Evolutionary conservation across 2,113 vertebrate genomes (phyloP), one percentile per base, ranked within the genome.

Genomic region (Corydoras maculifer): DNA sequence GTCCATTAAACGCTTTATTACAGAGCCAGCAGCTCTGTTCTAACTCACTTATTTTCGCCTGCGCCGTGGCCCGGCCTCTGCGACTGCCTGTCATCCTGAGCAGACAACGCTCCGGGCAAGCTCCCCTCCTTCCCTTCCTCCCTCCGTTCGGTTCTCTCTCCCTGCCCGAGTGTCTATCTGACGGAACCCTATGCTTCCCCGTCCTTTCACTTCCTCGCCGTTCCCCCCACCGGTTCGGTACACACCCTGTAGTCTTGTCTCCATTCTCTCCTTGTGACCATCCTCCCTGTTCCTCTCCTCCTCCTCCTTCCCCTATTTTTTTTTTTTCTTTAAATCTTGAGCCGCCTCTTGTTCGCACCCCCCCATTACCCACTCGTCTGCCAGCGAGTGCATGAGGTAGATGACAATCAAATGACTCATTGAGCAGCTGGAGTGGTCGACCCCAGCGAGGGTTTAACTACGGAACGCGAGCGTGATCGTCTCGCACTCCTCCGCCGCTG

Each of bases 1-100:
- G 94, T 97, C 94, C 96, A 98, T 97, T 98, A 96, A 94, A 93
- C 91, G 90, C 93, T 98, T 98, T 98, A 98, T 98, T 97, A 97
- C 94, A 96, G 91, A 83, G 94, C 94, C 94, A 90, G 93, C 92
- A 97, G 95, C 92, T 90, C 90, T 89, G 85, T 91, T 92, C 92
- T 98, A 98, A 98, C 93, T 94, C 92, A 91, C 92, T 98, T 97
- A 98, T 92, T 92, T 89, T 90, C 86, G 88, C 91, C 90, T 86
- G 88, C 90, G 85, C 91, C 82, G 89, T 89, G 87, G 90, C 84
- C 91, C 89, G 89, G 79, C 90, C 87, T 89, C 89, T 88, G 91
- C 86, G 88, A 89, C 92, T 93, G 93, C 88, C 88, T 93, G 92
- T 95, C 94, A 94, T 90, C 88, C 90, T 88, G 89, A 89, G 86